Percentiles rank a stretch among this genome's conserved stretches.
phyloP scores from a whole-genome alignment of 2,888 invertebrate genomes.

The Hirtodrosophila histrioides region DNA sequence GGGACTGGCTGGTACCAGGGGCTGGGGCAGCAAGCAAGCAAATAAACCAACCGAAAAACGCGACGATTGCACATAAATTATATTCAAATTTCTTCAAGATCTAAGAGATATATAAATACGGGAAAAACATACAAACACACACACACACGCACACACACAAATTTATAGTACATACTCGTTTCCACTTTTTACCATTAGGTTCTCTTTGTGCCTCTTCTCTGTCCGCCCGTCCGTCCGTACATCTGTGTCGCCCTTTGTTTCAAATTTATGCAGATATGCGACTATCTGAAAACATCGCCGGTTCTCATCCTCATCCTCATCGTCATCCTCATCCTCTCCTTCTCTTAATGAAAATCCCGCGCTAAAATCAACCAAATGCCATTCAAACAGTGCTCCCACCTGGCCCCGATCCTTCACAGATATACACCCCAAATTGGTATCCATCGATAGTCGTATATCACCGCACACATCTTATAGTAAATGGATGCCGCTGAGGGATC shows the following conservation, averaged over 20 bases:
- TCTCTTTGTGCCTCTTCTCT: conserved; percentile 19
- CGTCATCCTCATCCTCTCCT: not conserved
- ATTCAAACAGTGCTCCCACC: conserved; percentile 28
- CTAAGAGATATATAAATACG: conserved; percentile 77
- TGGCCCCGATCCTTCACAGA: conserved; percentile 42
- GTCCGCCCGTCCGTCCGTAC: conserved; percentile 14
- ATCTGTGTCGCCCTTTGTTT: conserved; percentile 42
- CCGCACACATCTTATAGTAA: not conserved
- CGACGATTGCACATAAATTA: conserved; percentile 81
- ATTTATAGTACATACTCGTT: conserved; percentile 53
- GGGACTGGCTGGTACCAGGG: conserved; percentile 14
- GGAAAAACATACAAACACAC: conserved; percentile 54
- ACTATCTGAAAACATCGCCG: conserved; percentile 42
- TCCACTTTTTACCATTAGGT: conserved; percentile 56
- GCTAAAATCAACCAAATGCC: conserved; percentile 31
- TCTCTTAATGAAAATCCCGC: conserved; percentile 41
- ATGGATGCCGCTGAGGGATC: too few species aligned
- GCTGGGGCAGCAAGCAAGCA: conserved; percentile 31
- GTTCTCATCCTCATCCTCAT: not conserved
- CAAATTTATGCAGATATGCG: conserved; percentile 69
- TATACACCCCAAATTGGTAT: conserved; percentile 17
- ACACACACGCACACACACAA: conserved; percentile 20
- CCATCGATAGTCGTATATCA: conserved; percentile 25
- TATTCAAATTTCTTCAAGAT: conserved; percentile 80
- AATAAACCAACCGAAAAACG: conserved; percentile 76